Evolutionary conservation across 2,113 vertebrate species (phyloP), one percentile per base, ranked within the genome.

Genomic region (Hemiscyllium ocellatum): DNA sequence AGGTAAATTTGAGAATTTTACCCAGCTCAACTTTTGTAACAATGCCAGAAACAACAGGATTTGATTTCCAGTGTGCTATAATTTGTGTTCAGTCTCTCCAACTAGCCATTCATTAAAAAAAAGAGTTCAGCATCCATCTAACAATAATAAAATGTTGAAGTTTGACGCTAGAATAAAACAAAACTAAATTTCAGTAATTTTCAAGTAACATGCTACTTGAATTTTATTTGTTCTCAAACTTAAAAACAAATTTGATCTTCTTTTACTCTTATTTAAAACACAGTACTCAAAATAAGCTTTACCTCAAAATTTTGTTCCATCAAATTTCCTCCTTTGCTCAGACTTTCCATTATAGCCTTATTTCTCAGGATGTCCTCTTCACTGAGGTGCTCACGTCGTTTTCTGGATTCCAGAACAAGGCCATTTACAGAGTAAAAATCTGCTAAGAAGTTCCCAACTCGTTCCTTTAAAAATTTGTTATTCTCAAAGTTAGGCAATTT

Each of bases 261-360:
- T 26, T 72, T 95, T 72, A 37, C 68, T 15, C 12, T 29, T 10
- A 72, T 50, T 47, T 8, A 50, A 76, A 70, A 1, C 42, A 37
- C 33, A 24, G 37, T 94, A 37, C 37, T 47, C 6, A 22, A 80
- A 26, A 70, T 68, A 29, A 66, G 3, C 12, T 56, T 20, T 97
- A 99, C 99, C 98, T 99, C 99, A 96, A 99, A 99, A 96, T 98
- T 99, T 96, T 99, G 99, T 96, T 99, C 99, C 96, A 99, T 98
- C 96, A 99, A 97, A 96, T 98, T 99, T 87, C 99, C 99, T 87
- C 99, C 99, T 98, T 99, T 99, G 96, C 99, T 99, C 96, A 99
- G 98, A 97, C 99, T 99, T 97, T 99, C 99, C 99, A 99, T 99
- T 97, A 99, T 99, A 94, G 99, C 99, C 97, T 99, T 99, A 96